Percentiles rank a stretch among this genome's conserved stretches.
Evolutionary conservation across 2,113 vertebrate species (phyloP).

Genomic region (Mystacornis crossleyi): DNA sequence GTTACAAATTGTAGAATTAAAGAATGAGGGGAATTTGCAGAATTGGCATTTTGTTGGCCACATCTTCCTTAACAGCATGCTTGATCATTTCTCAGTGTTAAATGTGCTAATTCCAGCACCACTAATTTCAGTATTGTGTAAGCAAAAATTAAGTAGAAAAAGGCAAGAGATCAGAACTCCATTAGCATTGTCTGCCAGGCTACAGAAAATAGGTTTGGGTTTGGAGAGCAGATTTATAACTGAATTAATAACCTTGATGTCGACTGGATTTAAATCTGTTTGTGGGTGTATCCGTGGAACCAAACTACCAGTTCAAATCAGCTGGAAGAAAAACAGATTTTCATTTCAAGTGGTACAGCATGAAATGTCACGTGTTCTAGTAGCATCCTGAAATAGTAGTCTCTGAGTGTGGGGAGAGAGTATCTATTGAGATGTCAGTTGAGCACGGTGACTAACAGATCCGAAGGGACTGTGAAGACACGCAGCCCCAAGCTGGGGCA

Average conservation of each 20-base stretch:
- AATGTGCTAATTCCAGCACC: background rate
- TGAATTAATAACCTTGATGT: background rate
- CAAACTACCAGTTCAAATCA: background rate
- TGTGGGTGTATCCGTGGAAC: background rate
- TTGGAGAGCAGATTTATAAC: background rate
- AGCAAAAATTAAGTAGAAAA: background rate
- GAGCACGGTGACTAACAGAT: background rate
- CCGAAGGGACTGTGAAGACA: background rate
- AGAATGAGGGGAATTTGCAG: background rate
- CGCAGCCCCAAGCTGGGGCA: background rate
- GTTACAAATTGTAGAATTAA: background rate
- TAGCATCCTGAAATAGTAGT: slow-evolving; percentile 27
- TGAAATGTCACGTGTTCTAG: slow-evolving; percentile 34
- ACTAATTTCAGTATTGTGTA: background rate
- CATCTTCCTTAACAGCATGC: background rate
- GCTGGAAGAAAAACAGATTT: background rate
- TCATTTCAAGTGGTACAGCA: slow-evolving; percentile 8
- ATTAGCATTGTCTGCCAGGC: background rate
- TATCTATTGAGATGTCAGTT: background rate
- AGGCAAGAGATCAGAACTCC: background rate
- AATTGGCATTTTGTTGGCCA: background rate
- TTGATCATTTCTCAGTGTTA: background rate
- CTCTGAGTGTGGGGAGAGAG: background rate
- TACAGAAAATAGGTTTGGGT: background rate
- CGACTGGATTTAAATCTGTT: background rate